Evolutionary conservation across 2,888 invertebrate species (phyloP).

Genomic region (Pediacus dermestoides): DNA sequence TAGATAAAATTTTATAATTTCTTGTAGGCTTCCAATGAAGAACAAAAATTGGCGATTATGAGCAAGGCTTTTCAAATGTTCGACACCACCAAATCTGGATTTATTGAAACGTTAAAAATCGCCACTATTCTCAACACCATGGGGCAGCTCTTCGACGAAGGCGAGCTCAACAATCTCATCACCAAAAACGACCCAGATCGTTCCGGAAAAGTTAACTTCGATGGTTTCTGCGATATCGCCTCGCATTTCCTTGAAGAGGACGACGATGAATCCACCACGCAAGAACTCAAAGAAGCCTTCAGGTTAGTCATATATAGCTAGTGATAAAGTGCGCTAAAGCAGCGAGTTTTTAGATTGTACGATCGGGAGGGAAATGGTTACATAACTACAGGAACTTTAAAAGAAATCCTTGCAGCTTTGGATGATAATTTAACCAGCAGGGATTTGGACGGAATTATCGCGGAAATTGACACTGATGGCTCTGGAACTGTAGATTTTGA

Average conservation of each 20-base stretch:
- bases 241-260: constrained; percentile 93
- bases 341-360: constrained; percentile 64
- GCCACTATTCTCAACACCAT: constrained; percentile 90
- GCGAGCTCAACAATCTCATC: constrained; percentile 60
- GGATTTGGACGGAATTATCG: constrained; percentile 94
- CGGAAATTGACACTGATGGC: constrained; percentile 96
- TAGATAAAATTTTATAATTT: too few relatives aligned
- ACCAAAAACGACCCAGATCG: constrained; percentile 89
- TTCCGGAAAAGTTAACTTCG: constrained; percentile 88
- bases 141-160: constrained; percentile 91
- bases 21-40: constrained; percentile 58
- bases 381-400: constrained; percentile 84
- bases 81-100: constrained; percentile 86
- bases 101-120: constrained; percentile 86
- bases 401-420: constrained; percentile 88
- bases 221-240: constrained; percentile 89
- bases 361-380: constrained; percentile 96
- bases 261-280: constrained; percentile 80
- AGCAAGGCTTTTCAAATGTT: constrained; percentile 97
- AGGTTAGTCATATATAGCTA: constrained; percentile 48
- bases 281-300: constrained; percentile 96
- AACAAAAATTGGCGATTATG: constrained; percentile 83
- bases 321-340: constrained; percentile 6
- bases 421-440: constrained; percentile 91
- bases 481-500: constrained; percentile 99